Evolutionary conservation across 2,113 vertebrate species (phyloP), one percentile per base, ranked within the genome.

Genomic region (Orthochromis indermauri): DNA sequence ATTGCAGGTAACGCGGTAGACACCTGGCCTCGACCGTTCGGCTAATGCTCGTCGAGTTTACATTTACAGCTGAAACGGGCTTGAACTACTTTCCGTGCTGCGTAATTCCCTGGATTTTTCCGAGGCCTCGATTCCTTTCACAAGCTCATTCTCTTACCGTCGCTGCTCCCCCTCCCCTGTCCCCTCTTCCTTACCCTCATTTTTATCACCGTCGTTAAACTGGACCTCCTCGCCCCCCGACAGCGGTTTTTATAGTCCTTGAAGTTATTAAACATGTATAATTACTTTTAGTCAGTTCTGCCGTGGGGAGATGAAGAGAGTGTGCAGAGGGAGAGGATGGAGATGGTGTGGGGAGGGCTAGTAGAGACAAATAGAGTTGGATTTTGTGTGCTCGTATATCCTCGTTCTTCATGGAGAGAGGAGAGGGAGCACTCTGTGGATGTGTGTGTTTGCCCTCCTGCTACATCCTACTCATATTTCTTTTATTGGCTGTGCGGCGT

Each of bases 251-350:
- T 96, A 95, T 95, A 92, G 93, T 95, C 92, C 92, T 94, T 92
- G 92, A 95, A 96, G 95, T 96, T 96, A 95, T 95, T 96, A 96
- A 96, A 96, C 95, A 94, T 94, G 95, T 95, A 94, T 95, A 96
- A 96, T 96, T 96, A 96, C 96, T 96, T 95, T 95, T 92, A 94
- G 95, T 95, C 93, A 90, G 89, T 91, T 89, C 94, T 91, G 90
- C 91, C 90, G 80, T 88, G 83, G 94, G 90, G 94, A 91, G 93
- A 91, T 81, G 88, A 71, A 81, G 91, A 87, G 94, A 76, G 92
- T 86, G 86, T 81, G 91, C 9, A 12, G 87, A 89, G 90, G 91
- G 89, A 86, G 4, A 80, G 90, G 92, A 87, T 86, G 83, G 88
- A 90, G 82, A 90, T 76, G 79, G 88, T 28, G 82, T 66, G 82